Evolutionary conservation across 2,797 vertebrate species (phyloP), one percentile per base, ranked within the genome.

Genomic region (Ammospiza maritima): DNA sequence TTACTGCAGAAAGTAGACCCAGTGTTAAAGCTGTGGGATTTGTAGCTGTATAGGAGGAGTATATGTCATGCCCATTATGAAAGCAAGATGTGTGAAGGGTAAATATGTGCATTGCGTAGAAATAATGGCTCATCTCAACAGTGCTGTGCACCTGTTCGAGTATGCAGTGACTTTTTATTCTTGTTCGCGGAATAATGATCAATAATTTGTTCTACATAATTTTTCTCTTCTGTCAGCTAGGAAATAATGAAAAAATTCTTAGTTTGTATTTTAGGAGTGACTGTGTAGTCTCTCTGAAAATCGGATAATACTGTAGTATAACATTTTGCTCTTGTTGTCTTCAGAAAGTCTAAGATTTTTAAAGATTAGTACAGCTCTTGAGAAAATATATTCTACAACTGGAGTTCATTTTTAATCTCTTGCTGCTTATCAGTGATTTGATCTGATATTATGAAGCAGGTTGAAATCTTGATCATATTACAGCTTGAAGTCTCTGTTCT

Each of bases 401-500:
- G 42, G 30, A 76, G 53, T 62, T 85, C 2, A 85, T 72, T 92
- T 92, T 83, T 48, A 76, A 60, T 75, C 38, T 87, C 70, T 87
- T 89, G 30, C 51, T 92, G 34, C 3, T 87, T 79, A 77, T 66
- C 66, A 61, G n/a, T 58, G 73, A 86, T 74, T 96, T n/a, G 51
- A 85, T 56, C 74, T 79, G 60, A 92, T 61, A 82, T 89, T 82
- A 95, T 16, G 32, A 79, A 96, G 66, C 67, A 93, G 50, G 48
- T 78, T 85, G 48, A 44, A 30, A 44, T 66, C 74, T 91, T 74
- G 48, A 72, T 36, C n/a, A 7, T 34, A 88, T 80, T 73, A 78
- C 7, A 73, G 38, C 19, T 85, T 88, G 29, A 89, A 80, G 51
- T 65, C 53, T 78, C 29, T 85, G 44, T 72, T 81, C n/a, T 83